Conservation (phyloP, 1,140 invertebrate species). For the Diabrotica undecimpunctata region DNA sequence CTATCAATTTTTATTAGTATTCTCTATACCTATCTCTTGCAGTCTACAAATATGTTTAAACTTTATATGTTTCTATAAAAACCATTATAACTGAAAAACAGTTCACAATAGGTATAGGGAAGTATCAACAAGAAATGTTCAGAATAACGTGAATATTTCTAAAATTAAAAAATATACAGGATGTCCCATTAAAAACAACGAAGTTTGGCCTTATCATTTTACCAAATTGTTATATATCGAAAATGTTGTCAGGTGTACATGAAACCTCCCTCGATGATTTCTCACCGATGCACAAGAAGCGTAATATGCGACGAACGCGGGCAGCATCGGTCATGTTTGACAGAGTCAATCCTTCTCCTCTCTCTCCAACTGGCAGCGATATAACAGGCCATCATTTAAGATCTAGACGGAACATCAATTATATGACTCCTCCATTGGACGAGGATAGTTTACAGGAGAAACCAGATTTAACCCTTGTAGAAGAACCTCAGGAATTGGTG, state of each 20-base stretch:
- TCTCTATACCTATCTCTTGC: too few species aligned
- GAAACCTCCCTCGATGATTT: slow-evolving; percentile 22
- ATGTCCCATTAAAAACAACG: too few species aligned
- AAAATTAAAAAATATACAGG: too few species aligned
- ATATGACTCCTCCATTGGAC: slow-evolving; percentile 35
- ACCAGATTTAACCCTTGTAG: slow-evolving; percentile 14
- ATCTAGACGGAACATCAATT: slow-evolving; percentile 39
- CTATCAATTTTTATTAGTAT: too few species aligned
- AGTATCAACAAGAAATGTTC: too few species aligned
- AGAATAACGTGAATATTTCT: too few species aligned
- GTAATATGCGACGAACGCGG: slow-evolving; percentile 38
- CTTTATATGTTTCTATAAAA: too few species aligned
- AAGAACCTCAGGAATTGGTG: slow-evolving; percentile 22
- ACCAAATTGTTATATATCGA: too few species aligned
- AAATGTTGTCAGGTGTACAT: background rate
- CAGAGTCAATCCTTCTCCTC: slow-evolving; percentile 27
- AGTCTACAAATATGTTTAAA: too few species aligned
- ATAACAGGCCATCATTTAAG: slow-evolving; percentile 32
- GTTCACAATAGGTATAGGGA: too few species aligned
- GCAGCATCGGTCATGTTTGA: slow-evolving; percentile 36
- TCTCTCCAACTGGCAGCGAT: slow-evolving; percentile 34
- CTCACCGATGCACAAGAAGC: slow-evolving; percentile 22
- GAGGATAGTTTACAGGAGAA: slow-evolving; percentile 40
- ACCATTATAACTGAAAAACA: too few species aligned
- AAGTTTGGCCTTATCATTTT: too few species aligned